Conservation (phyloP, 2,888 invertebrate genomes). For the Euplagia quadripunctaria region DNA sequence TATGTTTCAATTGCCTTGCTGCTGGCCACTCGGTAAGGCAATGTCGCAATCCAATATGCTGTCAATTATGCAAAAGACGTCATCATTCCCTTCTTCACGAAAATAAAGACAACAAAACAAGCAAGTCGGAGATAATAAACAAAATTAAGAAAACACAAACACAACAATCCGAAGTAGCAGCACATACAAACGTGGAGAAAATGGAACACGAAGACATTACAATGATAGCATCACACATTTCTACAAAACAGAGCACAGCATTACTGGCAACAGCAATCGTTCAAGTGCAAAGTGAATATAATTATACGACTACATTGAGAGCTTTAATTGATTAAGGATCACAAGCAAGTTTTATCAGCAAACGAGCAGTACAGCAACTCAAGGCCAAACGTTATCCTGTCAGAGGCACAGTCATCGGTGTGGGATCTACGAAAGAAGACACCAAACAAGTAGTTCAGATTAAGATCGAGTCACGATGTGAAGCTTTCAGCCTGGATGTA, state of each 20-base stretch:
- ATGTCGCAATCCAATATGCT: neutral
- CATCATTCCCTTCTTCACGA: slow-evolving; percentile 15
- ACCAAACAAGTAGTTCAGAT: slow-evolving; percentile 27
- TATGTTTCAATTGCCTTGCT: slow-evolving; percentile 15
- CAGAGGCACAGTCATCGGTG: slow-evolving; percentile 24
- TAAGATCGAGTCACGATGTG: slow-evolving; percentile 22
- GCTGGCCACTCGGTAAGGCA: slow-evolving; percentile 11
- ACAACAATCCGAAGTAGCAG: neutral
- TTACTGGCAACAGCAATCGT: slow-evolving; percentile 28
- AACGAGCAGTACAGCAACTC: slow-evolving; percentile 31
- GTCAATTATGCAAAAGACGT: slow-evolving; percentile 2
- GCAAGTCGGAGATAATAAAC: neutral
- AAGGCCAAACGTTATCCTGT: slow-evolving; percentile 19
- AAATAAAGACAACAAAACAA: neutral
- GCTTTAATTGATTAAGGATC: slow-evolving; percentile 36
- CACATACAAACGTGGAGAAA: neutral
- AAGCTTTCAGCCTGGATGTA: slow-evolving; percentile 18
- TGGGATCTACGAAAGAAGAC: slow-evolving; percentile 16
- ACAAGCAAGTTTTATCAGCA: slow-evolving; percentile 33
- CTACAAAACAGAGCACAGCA: slow-evolving; percentile 13
- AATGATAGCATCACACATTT: neutral
- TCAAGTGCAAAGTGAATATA: slow-evolving; percentile 8
- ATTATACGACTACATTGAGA: slow-evolving; percentile 10
- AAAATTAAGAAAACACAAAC: neutral
- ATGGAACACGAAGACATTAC: neutral